Base-by-base conservation (phyloP, 2,888 invertebrate species). In the Chrysomela aeneicollis region DNA sequence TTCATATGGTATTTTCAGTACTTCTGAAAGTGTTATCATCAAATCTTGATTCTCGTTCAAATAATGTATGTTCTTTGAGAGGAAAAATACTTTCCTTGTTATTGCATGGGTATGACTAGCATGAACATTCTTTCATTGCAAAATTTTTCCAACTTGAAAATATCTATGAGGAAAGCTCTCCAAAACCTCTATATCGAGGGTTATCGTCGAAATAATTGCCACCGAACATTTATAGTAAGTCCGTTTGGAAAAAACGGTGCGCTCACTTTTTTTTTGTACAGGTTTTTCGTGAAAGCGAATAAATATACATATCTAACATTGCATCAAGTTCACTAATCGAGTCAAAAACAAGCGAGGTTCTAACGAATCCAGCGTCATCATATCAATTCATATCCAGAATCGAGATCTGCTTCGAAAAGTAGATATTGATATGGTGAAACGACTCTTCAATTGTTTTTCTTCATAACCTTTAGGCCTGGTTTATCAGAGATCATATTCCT, bases 201-300 rank as follows among this genome's bases (percentile, higher is more conserved):
- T 30, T 73, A 75, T 75, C 73, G 72, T 75, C 74, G 73, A 74
- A 22, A 42, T 26, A 22, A 75, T 76, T 76, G 76, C 76, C 76
- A 76, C 74, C 69, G 71, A 76, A 76, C 74, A 76, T 71, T 72
- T 74, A 74, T 59, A 67, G 60, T 63, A 62, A 69, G 67, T 59
- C 37, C 32, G 49, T 68, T 54, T 63, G 49, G 30, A 59, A 35
- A 10, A 35, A 10, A 54, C 67, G 66, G 59, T 58, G 64, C 53
- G 70, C 66, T 64, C 67, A 66, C 60, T 66, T 52, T 21, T 66
- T 52, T 21, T 66, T 47, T 66, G 15, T 57, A 46, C 46, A 57
- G 21, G 21, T 55, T 12, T 53, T 57, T 17, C 57, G 59, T 61
- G 52, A 60, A 67, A 71, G 69, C 69, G 61, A 69, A 69, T 68